These are phyloP conservation scores for Caenorhabditis tropicalis DNA, from an alignment of 1,140 invertebrate genomes.

Conservation along the genomic window DNA sequence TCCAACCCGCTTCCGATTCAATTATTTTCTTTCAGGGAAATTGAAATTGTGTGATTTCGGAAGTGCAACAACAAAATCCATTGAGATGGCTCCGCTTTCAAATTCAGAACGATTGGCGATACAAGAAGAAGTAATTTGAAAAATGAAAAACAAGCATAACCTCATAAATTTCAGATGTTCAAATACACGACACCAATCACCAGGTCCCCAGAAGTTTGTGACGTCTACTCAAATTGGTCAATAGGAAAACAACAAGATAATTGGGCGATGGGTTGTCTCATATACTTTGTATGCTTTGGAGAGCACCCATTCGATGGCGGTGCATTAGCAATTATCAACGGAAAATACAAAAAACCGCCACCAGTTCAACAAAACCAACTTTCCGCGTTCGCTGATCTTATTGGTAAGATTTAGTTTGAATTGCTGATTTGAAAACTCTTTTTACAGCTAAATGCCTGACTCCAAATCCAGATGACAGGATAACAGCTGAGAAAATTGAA, in stretches of 20 bases:
- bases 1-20: background rate
- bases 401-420: background rate
- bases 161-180: slow-evolving; percentile 75
- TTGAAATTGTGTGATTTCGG: slow-evolving; percentile 99
- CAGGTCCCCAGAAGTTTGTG: slow-evolving; percentile 90
- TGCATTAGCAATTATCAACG: slow-evolving; percentile 24
- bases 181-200: slow-evolving; percentile 79
- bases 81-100: slow-evolving; percentile 88
- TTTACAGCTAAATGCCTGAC: slow-evolving; percentile 5
- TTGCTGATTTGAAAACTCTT: background rate
- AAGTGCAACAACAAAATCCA: slow-evolving; percentile 85
- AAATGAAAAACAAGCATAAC: background rate
- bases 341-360: slow-evolving; percentile 14
- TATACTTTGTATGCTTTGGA: slow-evolving; percentile 16
- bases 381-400: background rate
- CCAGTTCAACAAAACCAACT: background rate
- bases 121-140: slow-evolving; percentile 84
- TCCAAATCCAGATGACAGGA: slow-evolving; percentile 23
- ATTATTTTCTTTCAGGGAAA: slow-evolving; percentile 80
- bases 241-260: slow-evolving; percentile 87
- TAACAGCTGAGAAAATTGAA: background rate
- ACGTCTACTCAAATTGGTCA: slow-evolving; percentile 93
- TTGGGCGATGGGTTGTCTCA: slow-evolving; percentile 77
- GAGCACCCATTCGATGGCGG: background rate
- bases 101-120: slow-evolving; percentile 85